Base-by-base conservation (phyloP, 2,797 vertebrate species). In the Pantherophis alleghaniensis region DNA sequence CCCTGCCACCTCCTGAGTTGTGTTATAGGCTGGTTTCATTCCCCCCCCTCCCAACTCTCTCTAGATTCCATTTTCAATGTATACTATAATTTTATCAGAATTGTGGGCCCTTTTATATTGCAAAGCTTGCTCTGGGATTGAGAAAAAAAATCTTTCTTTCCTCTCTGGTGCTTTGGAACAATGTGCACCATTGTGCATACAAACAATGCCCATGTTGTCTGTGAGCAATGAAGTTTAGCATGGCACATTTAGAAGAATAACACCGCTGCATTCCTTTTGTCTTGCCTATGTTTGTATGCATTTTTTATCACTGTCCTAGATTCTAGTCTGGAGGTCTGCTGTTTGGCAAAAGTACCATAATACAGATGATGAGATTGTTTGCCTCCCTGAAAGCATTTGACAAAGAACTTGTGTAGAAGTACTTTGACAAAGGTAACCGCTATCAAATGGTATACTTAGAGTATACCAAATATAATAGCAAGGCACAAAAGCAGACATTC, bases 1-100 rank as follows among this genome's bases (percentile, higher is more conserved):
- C 57, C 90, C 91, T 90, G 86, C 89, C 28, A 95, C 37, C 60
- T 83, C 69, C 90, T 55, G 92, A 90, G 94, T 89, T 92, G 79
- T 7, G 93, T 96, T 95, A 32, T 83, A 92, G 83, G 89, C 94
- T 95, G 94, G 13, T 91, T 87, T 42, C 32, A 90, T 63, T 37
- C 87, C 16, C 42, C 92, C 5, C 2, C 3, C 32, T 14, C 51
- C 51, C 37, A 2, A 47, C 42, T 1, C 51, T 1, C 18, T 89
- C 20, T 74, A 90, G 91, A 94, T 18, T 1, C 93, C 55, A 91
- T 88, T 87, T 90, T 53, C 32, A n/a, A 60, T 37, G 53, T 90
- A 13, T 7, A 95, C 63, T 69, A 32, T 55, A 26, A 79, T 94
- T 20, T 90, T 47, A 87, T 92, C 56, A 59, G 42, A 10, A 10